phyloP scores from a whole-genome alignment of 37 sponge, comb jelly and placozoan genomes.

The Hexactinellida sp. region DNA sequence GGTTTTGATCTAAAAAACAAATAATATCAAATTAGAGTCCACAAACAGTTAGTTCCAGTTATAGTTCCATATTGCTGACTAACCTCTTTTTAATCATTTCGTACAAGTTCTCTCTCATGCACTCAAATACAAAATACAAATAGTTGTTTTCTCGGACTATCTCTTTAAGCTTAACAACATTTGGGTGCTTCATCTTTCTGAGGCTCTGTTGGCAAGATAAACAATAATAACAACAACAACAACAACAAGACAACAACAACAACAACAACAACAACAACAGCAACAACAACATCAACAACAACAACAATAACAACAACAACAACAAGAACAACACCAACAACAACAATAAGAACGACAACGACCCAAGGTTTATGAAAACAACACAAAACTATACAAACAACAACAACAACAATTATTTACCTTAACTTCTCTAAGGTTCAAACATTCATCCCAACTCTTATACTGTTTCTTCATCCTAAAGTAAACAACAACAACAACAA shows the following conservation, averaged over 20 bases:
- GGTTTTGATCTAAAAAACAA: slow-evolving; percentile 36
- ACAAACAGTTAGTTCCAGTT: not conserved
- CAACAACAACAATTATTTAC: slow-evolving; percentile 20
- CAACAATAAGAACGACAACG: not conserved
- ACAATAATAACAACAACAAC: not conserved
- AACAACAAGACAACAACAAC: not conserved
- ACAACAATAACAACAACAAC: not conserved
- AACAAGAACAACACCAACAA: not conserved
- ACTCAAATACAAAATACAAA: slow-evolving; percentile 91
- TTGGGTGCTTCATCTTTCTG: slow-evolving; percentile 79
- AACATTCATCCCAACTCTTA: slow-evolving; percentile 79
- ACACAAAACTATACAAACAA: not conserved
- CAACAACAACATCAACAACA: not conserved
- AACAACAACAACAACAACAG: not conserved
- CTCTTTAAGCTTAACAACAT: slow-evolving; percentile 74
- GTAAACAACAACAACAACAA: too few relatives aligned
- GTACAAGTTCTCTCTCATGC: slow-evolving; percentile 86
- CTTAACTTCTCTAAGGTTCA: slow-evolving; percentile 86
- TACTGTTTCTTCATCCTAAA: slow-evolving; percentile 87
- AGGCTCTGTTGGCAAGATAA: slow-evolving; percentile 40
- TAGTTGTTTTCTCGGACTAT: slow-evolving; percentile 78
- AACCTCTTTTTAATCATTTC: slow-evolving; percentile 81
- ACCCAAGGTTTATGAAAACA: too few relatives aligned
- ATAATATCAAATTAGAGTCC: not conserved
- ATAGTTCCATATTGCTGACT: not conserved